Base-by-base conservation (phyloP, 2,797 vertebrate species). In the Brachyrhaphis roseni region DNA sequence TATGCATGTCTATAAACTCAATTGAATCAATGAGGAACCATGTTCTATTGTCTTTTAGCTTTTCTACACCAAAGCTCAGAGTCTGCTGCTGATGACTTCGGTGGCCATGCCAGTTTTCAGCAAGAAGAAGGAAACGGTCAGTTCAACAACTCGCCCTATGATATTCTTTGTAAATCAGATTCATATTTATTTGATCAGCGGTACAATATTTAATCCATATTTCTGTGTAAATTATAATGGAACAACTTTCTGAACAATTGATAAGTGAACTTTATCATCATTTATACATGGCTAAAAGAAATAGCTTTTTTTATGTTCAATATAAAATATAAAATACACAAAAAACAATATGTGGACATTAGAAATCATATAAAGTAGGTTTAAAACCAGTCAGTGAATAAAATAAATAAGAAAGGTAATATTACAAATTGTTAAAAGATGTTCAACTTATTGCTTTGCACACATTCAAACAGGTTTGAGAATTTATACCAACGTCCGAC, bases 61-160 rank as follows among this genome's bases (percentile, higher is more conserved):
- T 75, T 97, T 97, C 86, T 92, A 93, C 78, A 97, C 96, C 0
- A 97, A 97, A 84, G 95, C 98, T 41, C 96, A 98, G 94, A 98
- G 96, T 92, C 91, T 97, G 79, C 91, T 96, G 86, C 96, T 99
- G 45, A 98, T 99, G 97, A 99, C 98, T 2, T 98, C 98, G 0
- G 98, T 98, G 88, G 97, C 98, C 89, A 98, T 99, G 98, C 98
- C 98, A 0, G 98, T 99, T 76, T 99, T 99, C 95, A 99, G 98
- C 94, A 98, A 97, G 92, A 99, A 99, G 95, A 98, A 97, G 0
- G 98, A 99, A 90, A 99, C 98, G 49, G 98, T 99, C 39, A 72
- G 93, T 87, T 45, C 28, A 51, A 7, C 3, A 34, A 28, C 18
- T 28, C 16, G 28, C 55, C 47, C n/a, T 6, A 3, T 34, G 57